Evolutionary conservation across 2,113 vertebrate genomes (phyloP), one percentile per base, ranked within the genome.

Genomic region (Platichthys stellatus): DNA sequence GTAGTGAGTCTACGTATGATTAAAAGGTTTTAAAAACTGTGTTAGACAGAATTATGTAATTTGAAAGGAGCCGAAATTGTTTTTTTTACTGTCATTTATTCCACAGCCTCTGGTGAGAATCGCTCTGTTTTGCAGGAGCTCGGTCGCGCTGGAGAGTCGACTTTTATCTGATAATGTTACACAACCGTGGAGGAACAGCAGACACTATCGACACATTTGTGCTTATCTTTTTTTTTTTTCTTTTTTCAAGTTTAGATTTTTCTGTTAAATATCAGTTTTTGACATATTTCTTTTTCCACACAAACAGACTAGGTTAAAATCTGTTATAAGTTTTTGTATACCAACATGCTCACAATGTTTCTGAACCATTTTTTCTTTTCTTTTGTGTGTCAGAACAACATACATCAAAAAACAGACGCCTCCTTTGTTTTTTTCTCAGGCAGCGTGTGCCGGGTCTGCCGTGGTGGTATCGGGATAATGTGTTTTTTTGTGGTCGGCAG

Each of bases 301-400:
- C 92, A 72, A 94, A 94, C 91, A 93, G 90, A 93, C 91, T 88
- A 91, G 70, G 62, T 76, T 74, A 85, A 81, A 92, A 92, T 92
- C 90, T 92, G 92, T 88, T 92, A 88, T 83, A 92, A 67, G 65
- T 81, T 93, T 51, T 91, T 82, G 78, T 89, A 93, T 90, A 94
- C 87, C 90, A 89, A 94, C 93, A 94, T 94, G 93, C 93, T 88
- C 92, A 95, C 94, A 91, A 90, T 90, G 86, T 88, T 89, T 92
- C 86, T 86, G 73, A 87, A 91, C 84, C 87, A 86, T 86, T 81
- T 88, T 86, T 86, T 80, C 9, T 63, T 84, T 69, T 26, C 81
- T 82, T 77, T 60, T 76, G 59, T 83, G 81, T 85, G 85, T 83
- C 68, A 88, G 87, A 91, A 92, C 78, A 89, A 92, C 90, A 85